These are phyloP conservation scores for Drosophila kikkawai DNA, from an alignment of 1,140 invertebrate species.

Conservation along the genomic window DNA sequence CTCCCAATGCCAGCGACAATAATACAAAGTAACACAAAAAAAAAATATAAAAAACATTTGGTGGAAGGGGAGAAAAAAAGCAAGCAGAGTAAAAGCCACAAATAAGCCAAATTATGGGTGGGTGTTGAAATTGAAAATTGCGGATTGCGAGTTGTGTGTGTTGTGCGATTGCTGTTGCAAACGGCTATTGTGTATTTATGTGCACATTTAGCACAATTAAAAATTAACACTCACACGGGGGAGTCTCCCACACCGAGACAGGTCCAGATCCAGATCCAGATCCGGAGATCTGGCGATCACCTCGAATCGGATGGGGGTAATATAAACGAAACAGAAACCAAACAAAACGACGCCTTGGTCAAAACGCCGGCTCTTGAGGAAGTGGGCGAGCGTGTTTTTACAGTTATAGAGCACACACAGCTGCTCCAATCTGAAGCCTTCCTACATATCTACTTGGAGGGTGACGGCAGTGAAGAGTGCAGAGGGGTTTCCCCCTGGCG, in stretches of 20 bases:
- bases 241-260: constrained; percentile 24
- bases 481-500: constrained; percentile 12
- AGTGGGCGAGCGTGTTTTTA: constrained; percentile 83
- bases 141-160: constrained; percentile 45
- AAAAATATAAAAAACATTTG: constrained; percentile 10
- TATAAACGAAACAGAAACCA: constrained; percentile 42
- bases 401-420: constrained; percentile 78
- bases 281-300: constrained; percentile 30
- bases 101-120: constrained; percentile 80
- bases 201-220: constrained; percentile 84
- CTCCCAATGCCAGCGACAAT: constrained; percentile 68
- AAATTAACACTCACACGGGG: constrained; percentile 70
- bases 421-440: constrained; percentile 51
- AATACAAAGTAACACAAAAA: constrained; percentile 38
- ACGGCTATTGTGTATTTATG: constrained; percentile 70
- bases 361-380: constrained; percentile 58
- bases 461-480: background rate
- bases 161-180: constrained; percentile 36
- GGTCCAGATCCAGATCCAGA: constrained; percentile 7
- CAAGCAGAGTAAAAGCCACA: constrained; percentile 59
- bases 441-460: constrained; percentile 23
- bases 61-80: constrained; percentile 14
- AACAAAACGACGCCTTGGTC: constrained; percentile 46
- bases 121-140: constrained; percentile 81
- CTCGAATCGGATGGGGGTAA: background rate